Base-by-base conservation (phyloP, 2,888 invertebrate genomes). In the Pristionchus exspectatus region DNA sequence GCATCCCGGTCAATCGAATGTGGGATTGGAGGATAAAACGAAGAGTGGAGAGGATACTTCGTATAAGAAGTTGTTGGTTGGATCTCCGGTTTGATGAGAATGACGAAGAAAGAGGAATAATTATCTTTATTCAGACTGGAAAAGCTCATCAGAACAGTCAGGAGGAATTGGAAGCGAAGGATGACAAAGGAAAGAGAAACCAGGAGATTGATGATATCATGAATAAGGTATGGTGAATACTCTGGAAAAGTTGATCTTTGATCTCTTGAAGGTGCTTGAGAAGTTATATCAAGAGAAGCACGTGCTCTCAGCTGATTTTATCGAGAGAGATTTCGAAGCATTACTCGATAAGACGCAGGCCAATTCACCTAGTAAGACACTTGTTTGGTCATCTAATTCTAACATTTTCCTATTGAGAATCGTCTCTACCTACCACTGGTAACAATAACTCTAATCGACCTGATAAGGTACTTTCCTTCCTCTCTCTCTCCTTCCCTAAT, bases 1-100 rank as follows among this genome's bases (percentile, higher is more conserved):
- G 74, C 38, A 74, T 38, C 9, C 74, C 14, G 33, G 33, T 33
- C 74, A 74, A 74, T 38, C 74, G 21, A 54, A 54, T 50, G 50
- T 54, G 54, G 50, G 50, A 14, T 10, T 54, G 10, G 81, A 81
- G 27, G 81, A 81, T 18, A 81, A 81, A n/a, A 81, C 81, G 54
- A 81, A 54, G 81, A 81, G 81, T 54, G 81, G 81, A 50, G 81
- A 81, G 81, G 81, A 81, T 54, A 81, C 81, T 27, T 81, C 81
- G 50, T 81, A 81, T 27, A 81, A 81, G 81, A 81, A 81, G 33
- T 27, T 81, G 27, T 7, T 81, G 50, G 81, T 54, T 27, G 81
- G 81, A n/a, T 81, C 81, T 50, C 81, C 81, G 54, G 81, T 81
- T 33, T 38, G 74, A 38, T 16, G 14, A 2, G n/a, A 63, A 38